Conservation (phyloP, 2,797 vertebrate species). For the Sternarchorhynchus goeldii region DNA sequence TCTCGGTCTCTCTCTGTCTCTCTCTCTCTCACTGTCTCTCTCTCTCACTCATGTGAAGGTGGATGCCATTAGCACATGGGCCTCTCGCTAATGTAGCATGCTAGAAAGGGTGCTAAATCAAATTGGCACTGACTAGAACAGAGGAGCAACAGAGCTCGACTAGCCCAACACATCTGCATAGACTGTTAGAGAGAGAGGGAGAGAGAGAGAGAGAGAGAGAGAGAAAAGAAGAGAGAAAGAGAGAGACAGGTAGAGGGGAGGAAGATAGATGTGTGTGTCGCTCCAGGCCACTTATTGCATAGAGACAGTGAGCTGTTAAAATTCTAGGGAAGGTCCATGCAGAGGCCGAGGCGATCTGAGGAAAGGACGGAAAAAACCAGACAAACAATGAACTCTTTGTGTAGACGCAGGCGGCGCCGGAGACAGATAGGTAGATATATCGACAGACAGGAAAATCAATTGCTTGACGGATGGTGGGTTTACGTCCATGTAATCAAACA, state of each 20-base stretch:
- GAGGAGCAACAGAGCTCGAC: constrained; percentile 16
- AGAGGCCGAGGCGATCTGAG: constrained; percentile 9
- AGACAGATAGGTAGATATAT: constrained; percentile 65
- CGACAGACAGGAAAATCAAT: constrained; percentile 72
- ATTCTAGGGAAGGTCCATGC: neutral
- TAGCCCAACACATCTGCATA: constrained; percentile 7
- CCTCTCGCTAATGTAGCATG: constrained; percentile 50
- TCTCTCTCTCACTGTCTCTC: neutral
- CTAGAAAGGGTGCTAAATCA: constrained; percentile 51
- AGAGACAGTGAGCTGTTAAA: neutral
- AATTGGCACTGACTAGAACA: constrained; percentile 42
- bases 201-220: neutral
- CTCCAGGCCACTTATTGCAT: constrained; percentile 5
- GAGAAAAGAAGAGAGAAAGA: constrained; percentile 25
- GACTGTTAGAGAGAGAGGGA: neutral
- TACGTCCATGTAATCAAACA: constrained; percentile 71
- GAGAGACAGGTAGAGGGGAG: no score
- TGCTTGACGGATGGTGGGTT: constrained; percentile 71
- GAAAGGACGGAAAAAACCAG: constrained; percentile 67
- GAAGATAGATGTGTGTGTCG: no score
- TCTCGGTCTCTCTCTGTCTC: constrained; percentile 9
- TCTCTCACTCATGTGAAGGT: constrained; percentile 15
- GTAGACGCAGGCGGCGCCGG: constrained; percentile 58
- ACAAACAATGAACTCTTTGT: constrained; percentile 73
- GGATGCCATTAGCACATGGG: constrained; percentile 46